Conservation (phyloP, 2,797 vertebrate genomes). For the Gouania willdenowi region DNA sequence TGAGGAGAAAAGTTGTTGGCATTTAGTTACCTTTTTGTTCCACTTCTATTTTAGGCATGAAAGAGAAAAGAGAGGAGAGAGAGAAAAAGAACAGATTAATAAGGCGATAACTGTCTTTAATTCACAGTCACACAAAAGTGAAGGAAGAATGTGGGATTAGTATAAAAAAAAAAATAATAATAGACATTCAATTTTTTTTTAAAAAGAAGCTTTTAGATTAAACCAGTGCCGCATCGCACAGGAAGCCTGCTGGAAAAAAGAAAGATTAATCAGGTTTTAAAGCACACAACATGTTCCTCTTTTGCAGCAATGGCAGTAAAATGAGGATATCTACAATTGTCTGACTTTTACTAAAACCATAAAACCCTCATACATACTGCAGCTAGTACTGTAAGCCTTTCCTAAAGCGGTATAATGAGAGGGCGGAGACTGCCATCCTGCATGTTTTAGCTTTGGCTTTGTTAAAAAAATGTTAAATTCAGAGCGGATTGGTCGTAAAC, state of each 20-base stretch:
- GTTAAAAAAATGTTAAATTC: no score
- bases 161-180: no score
- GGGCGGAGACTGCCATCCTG: no score
- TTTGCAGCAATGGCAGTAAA: not conserved
- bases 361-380: not conserved
- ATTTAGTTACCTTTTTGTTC: slow-evolving; percentile 99
- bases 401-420: no score
- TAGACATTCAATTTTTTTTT: slow-evolving; percentile 34
- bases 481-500: no score
- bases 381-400: not conserved
- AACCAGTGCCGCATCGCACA: not conserved
- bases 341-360: not conserved
- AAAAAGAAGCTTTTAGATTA: slow-evolving; percentile 3
- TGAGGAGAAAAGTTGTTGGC: slow-evolving; percentile 71
- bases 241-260: slow-evolving; percentile 49
- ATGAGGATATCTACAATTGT: not conserved
- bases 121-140: slow-evolving; percentile 32
- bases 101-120: slow-evolving; percentile 37
- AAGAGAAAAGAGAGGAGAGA: slow-evolving; percentile 61
- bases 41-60: slow-evolving; percentile 95
- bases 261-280: slow-evolving; percentile 26
- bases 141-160: slow-evolving; percentile 41
- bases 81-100: slow-evolving; percentile 68
- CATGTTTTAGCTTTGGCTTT: no score
- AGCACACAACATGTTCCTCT: not conserved